A percentile compares a stretch with the other conserved stretches of the same genome.
These are phyloP conservation scores for Andrena fulva DNA, from an alignment of 2,888 invertebrate genomes.

Conservation along the genomic window DNA sequence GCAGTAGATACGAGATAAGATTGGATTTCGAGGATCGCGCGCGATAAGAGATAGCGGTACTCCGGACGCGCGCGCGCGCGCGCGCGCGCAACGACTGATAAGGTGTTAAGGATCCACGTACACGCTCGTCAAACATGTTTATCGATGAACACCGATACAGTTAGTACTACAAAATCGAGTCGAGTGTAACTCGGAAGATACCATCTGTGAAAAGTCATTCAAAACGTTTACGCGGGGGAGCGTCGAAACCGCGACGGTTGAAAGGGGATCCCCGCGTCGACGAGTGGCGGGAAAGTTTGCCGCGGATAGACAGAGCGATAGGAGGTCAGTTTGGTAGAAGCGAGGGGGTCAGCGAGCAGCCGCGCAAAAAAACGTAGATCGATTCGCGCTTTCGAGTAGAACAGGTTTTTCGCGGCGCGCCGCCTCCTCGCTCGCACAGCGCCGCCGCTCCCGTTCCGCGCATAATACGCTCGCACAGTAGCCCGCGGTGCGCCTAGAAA, in stretches of 20 bases:
- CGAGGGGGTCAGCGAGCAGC: conserved; percentile 14
- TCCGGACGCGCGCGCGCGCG: too few species aligned
- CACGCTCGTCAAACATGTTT: too few species aligned
- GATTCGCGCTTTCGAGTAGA: conserved; percentile 54
- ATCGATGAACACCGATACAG: too few species aligned
- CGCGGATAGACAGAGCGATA: not conserved
- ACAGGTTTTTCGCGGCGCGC: conserved; percentile 52
- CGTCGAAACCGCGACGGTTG: not conserved
- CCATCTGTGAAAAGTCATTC: too few species aligned
- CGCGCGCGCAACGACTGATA: too few species aligned
- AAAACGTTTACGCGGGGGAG: too few species aligned
- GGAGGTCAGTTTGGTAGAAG: conserved; percentile 9
- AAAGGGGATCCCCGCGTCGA: not conserved
- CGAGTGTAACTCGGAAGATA: too few species aligned
- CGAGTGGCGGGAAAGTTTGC: not conserved
- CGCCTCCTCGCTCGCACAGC: conserved; percentile 46
- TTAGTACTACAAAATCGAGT: too few species aligned
- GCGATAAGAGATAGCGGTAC: too few species aligned
- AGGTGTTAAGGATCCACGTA: too few species aligned
- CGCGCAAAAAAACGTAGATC: conserved; percentile 39
- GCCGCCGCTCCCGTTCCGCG: conserved; percentile 66
- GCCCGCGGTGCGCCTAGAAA: conserved; percentile 45
- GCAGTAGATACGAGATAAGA: too few species aligned
- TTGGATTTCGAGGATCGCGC: too few species aligned
- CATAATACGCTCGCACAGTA: conserved; percentile 59